A percentile compares a stretch with the other conserved stretches of the same genome.
These are phyloP conservation scores for Scophthalmus maximus DNA, from an alignment of 2,113 vertebrate genomes.

Conservation along the genomic window DNA sequence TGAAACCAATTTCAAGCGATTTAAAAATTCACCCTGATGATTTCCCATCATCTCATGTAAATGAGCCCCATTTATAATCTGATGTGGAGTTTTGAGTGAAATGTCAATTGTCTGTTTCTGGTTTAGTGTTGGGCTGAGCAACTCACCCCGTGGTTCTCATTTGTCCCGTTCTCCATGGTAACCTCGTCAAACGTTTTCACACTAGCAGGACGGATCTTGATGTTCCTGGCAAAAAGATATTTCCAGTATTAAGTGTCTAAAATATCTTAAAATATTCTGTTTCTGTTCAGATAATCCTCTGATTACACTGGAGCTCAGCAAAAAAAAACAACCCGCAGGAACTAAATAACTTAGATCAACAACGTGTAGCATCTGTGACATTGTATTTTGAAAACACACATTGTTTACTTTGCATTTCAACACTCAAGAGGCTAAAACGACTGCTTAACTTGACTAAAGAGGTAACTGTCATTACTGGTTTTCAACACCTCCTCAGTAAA, in stretches of 20 bases:
- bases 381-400: conserved; percentile 62
- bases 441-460: conserved; percentile 66
- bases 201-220: conserved; percentile 88
- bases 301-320: conserved; percentile 27
- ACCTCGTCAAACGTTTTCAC: conserved; percentile 93
- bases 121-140: conserved; percentile 12
- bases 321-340: conserved; percentile 45
- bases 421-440: conserved; percentile 55
- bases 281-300: conserved; percentile 30
- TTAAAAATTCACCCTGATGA: not conserved
- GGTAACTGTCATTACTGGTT: conserved; percentile 69
- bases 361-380: conserved; percentile 47
- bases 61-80: not conserved
- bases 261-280: conserved; percentile 9
- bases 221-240: conserved; percentile 73
- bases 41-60: not conserved
- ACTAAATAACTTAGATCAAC: conserved; percentile 66
- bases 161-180: conserved; percentile 83
- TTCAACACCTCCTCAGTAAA: conserved; percentile 78
- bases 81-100: not conserved
- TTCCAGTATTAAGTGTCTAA: conserved; percentile 29
- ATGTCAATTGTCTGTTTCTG: conserved; percentile 8
- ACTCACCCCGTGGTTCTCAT: conserved; percentile 84
- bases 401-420: conserved; percentile 67
- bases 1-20: not conserved